Evolutionary conservation across 1,140 invertebrate species (phyloP).

Genomic region (Drosophila athabasca): DNA sequence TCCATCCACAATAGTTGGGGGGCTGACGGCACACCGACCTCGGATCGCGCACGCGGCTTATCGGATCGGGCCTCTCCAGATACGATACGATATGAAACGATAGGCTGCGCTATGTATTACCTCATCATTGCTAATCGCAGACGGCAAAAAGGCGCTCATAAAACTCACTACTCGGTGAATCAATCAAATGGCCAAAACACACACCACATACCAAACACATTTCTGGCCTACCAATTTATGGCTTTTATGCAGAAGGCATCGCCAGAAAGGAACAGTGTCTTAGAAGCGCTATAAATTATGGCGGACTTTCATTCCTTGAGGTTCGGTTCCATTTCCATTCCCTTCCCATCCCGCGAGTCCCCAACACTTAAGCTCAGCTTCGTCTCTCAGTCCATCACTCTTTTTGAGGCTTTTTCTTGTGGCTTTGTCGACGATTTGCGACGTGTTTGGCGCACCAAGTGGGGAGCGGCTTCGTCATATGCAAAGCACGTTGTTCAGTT

Average conservation of each 20-base stretch:
- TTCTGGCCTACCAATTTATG: constrained; percentile 34
- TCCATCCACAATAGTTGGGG: too few species aligned
- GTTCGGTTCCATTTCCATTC: too few species aligned
- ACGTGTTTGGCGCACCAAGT: constrained; percentile 61
- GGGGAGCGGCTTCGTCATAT: constrained; percentile 35
- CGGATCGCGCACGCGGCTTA: constrained; percentile 25
- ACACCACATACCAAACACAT: background rate
- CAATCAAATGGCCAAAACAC: constrained; percentile 42
- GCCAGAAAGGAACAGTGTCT: constrained; percentile 17
- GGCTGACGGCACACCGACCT: constrained; percentile 2
- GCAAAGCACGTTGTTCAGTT: constrained; percentile 48
- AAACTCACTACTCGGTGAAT: constrained; percentile 28
- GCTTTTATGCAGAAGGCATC: constrained; percentile 36
- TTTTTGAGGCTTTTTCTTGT: too few species aligned
- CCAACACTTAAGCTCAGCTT: background rate
- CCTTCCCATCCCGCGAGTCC: too few species aligned
- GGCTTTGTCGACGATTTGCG: constrained; percentile 4
- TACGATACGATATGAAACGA: constrained; percentile 7
- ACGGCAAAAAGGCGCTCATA: constrained; percentile 12
- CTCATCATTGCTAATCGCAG: constrained; percentile 43
- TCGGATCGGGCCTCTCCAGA: constrained; percentile 28
- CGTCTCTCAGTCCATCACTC: background rate
- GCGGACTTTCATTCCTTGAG: background rate
- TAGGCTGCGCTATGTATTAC: constrained; percentile 19
- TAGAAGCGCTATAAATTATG: constrained; percentile 23